phyloP scores from a whole-genome alignment of 2,888 invertebrate species.

The Selenia dentaria region DNA sequence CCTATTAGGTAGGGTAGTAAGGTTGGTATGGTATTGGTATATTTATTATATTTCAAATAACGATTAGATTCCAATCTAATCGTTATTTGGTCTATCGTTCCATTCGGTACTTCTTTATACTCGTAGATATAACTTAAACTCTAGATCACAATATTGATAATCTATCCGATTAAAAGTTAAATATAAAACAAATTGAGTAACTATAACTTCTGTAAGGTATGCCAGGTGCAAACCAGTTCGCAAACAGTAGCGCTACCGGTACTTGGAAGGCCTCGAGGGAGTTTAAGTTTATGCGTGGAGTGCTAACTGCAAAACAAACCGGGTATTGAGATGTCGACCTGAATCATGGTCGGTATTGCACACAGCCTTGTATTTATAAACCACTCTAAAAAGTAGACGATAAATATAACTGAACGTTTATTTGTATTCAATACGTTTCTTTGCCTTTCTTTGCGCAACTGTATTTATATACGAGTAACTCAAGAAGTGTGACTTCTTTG shows the following conservation, averaged over 20 bases:
- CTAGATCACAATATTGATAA: no score
- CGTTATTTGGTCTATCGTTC: no score
- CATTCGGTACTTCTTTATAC: no score
- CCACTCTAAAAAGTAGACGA: constrained; percentile 42
- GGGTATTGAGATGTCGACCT: constrained; percentile 12
- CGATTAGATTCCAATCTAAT: no score
- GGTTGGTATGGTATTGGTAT: no score
- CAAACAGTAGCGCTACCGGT: constrained; percentile 35
- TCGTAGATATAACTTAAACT: no score
- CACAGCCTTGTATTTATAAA: constrained; percentile 48
- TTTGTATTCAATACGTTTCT: constrained; percentile 31
- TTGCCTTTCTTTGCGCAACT: constrained; percentile 25
- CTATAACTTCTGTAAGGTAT: constrained; percentile 11
- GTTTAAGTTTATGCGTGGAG: constrained; percentile 28
- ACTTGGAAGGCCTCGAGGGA: constrained; percentile 33
- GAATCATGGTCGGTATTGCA: constrained; percentile 18
- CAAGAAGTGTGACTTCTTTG: constrained; percentile 2
- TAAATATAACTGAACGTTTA: constrained; percentile 42
- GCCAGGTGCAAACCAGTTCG: constrained; percentile 42
- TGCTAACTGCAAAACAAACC: constrained; percentile 44
- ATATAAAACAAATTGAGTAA: no score
- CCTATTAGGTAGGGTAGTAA: no score
- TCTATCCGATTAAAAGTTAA: no score
- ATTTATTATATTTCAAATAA: no score
- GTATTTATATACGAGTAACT: constrained; percentile 19